Base-by-base conservation (phyloP, 2,888 invertebrate genomes). In the Noctua janthina region DNA sequence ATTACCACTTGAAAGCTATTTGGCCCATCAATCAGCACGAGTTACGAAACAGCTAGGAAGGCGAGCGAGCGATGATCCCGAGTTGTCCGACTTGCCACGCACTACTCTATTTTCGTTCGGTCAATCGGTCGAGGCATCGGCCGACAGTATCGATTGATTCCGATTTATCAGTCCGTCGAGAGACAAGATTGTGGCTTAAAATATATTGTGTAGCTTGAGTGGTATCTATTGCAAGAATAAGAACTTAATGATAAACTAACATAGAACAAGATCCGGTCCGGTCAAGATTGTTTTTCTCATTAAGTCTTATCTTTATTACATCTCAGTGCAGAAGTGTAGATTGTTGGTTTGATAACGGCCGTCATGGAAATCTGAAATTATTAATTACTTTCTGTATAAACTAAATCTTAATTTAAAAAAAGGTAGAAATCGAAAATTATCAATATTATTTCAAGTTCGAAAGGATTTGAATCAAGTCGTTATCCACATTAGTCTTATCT, bases 11-110 rank as follows among this genome's bases (percentile, higher is more conserved):
- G 84, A 84, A 90, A 81, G 85, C 83, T 89, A 92, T 93, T 93
- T 90, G 87, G 91, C 90, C 83, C 89, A 91, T 91, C 91, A 89
- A 92, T 93, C 93, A 91, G 88, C 86, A 84, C 73, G 86, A 80
- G 89, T 92, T 92, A 91, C 91, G 90, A 94, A 92, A 92, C 86
- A 87, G 89, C 79, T 86, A 85, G 85, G 78, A 86, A 88, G 81
- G 79, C 81, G 78, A 83, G 85, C 89, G 93, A 90, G 88, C 94
- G 92, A 93, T 94, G 95, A 93, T 93, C 94, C 91, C 92, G 86
- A 87, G 87, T 90, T 91, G 91, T 91, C 91, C 91, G 91, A 93
- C 89, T 92, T 88, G 79, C 78, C 64, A 79, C 68, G 77, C 85
- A 86, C 88, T 88, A 81, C 89, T 89, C 93, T 94, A 94, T 94